phyloP scores from a whole-genome alignment of 2,113 vertebrate genomes.

The Herpetotheres cachinnans region DNA sequence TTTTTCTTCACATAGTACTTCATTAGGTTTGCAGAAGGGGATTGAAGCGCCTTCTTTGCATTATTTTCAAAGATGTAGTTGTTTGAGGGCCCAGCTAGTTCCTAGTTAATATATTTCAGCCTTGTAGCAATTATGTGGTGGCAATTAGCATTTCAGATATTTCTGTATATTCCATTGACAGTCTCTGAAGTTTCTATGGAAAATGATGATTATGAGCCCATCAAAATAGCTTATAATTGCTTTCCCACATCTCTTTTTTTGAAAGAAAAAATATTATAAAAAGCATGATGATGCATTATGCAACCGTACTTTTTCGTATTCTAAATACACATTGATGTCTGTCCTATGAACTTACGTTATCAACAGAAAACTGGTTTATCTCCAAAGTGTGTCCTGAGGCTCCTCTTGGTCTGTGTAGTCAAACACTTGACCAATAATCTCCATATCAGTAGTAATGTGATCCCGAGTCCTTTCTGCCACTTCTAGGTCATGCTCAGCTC shows the following conservation, averaged over 20 bases:
- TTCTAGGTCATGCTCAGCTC: not conserved
- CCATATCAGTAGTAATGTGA: fast-evolving
- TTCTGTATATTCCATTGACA: slow-evolving; percentile 10
- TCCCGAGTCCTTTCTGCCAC: not conserved
- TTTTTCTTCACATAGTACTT: not conserved
- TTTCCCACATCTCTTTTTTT: not conserved
- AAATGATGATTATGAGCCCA: slow-evolving; percentile 8
- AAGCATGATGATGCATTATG: not conserved
- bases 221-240: slow-evolving; percentile 32
- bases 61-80: not conserved
- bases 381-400: not conserved
- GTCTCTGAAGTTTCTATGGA: slow-evolving; percentile 32
- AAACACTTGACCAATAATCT: not conserved
- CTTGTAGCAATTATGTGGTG: slow-evolving; percentile 39
- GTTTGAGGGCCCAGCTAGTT: not conserved
- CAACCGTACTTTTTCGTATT: not conserved
- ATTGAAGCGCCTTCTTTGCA: not conserved
- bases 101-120: not conserved
- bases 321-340: not conserved
- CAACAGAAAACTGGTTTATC: not conserved
- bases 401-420: not conserved
- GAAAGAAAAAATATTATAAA: not conserved
- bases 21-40: not conserved
- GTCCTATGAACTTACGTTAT: not conserved
- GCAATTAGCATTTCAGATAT: slow-evolving; percentile 42